A percentile compares a stretch with the other conserved stretches of the same genome.
These are phyloP conservation scores for Brotula barbata DNA, from an alignment of 2,797 vertebrate genomes.

Conservation along the genomic window DNA sequence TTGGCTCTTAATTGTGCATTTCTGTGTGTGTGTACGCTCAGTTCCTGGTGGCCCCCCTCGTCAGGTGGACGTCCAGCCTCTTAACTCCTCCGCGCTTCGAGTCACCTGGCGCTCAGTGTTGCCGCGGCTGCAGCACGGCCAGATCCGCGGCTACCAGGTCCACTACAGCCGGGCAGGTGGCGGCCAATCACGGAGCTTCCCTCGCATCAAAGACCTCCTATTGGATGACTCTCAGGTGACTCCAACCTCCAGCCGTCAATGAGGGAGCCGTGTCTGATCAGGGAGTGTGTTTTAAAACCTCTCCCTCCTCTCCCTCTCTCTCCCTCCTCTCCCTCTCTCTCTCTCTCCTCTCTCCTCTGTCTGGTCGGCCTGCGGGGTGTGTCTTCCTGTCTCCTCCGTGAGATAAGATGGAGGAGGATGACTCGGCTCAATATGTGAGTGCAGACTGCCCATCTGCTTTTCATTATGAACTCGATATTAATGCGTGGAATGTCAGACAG, in stretches of 20 bases:
- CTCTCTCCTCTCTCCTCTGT: conserved; percentile 61
- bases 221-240: conserved; percentile 92
- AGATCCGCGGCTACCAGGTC: conserved; percentile 95
- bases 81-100: conserved; percentile 89
- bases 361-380: conserved; percentile 62
- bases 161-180: conserved; percentile 87
- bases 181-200: conserved; percentile 86
- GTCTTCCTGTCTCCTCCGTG: conserved; percentile 67
- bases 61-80: conserved; percentile 88
- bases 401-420: conserved; percentile 87
- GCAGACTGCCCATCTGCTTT: conserved; percentile 46
- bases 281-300: too few species aligned
- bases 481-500: conserved; percentile 16
- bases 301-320: too few species aligned
- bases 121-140: conserved; percentile 88
- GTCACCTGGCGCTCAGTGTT: conserved; percentile 89
- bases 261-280: too few species aligned
- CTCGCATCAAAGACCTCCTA: conserved; percentile 90
- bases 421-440: conserved; percentile 95
- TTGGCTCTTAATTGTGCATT: conserved; percentile 29
- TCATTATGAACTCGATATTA: conserved; percentile 40
- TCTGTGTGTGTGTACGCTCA: conserved; percentile 53
- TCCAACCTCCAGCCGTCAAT: too few species aligned
- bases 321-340: conserved; percentile 38
- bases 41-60: conserved; percentile 91